phyloP scores from a whole-genome alignment of 2,888 invertebrate genomes.

The Asteroscopus sphinx region DNA sequence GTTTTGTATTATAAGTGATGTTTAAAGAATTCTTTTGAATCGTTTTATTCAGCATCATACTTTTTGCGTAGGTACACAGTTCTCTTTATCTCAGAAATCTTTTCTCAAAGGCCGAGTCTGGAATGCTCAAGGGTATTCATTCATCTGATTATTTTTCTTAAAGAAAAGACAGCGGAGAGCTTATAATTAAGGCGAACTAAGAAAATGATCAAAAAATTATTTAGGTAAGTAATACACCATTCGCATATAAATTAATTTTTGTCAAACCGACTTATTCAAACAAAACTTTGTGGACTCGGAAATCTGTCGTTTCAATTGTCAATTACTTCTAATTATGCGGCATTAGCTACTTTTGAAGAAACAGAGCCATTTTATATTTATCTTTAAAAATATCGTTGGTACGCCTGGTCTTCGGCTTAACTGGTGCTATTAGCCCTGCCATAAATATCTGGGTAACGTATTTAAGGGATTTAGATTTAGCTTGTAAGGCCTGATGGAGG shows the following conservation, averaged over 20 bases:
- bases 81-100: slow-evolving; percentile 81
- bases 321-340: slow-evolving; percentile 49
- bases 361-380: slow-evolving; percentile 52
- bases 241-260: slow-evolving; percentile 34
- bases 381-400: slow-evolving; percentile 64
- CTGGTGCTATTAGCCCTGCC: slow-evolving; percentile 83
- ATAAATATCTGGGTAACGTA: slow-evolving; percentile 87
- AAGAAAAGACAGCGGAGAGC: slow-evolving; percentile 71
- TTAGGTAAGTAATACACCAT: slow-evolving; percentile 32
- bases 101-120: slow-evolving; percentile 79
- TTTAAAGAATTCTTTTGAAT: slow-evolving; percentile 76
- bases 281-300: slow-evolving; percentile 30
- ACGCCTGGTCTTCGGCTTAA: slow-evolving; percentile 75
- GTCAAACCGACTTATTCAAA: slow-evolving; percentile 20
- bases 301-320: slow-evolving; percentile 41
- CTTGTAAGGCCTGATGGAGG: slow-evolving; percentile 84
- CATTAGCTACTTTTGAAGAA: slow-evolving; percentile 49
- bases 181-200: slow-evolving; percentile 71
- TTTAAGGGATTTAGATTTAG: slow-evolving; percentile 86
- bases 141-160: slow-evolving; percentile 81
- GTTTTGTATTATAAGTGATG: slow-evolving; percentile 63
- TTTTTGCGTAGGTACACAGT: slow-evolving; percentile 72
- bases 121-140: slow-evolving; percentile 81
- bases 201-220: slow-evolving; percentile 59
- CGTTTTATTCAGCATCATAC: slow-evolving; percentile 73